Conservation (phyloP, 2,113 vertebrate genomes). For the Odocoileus hemionus region DNA sequence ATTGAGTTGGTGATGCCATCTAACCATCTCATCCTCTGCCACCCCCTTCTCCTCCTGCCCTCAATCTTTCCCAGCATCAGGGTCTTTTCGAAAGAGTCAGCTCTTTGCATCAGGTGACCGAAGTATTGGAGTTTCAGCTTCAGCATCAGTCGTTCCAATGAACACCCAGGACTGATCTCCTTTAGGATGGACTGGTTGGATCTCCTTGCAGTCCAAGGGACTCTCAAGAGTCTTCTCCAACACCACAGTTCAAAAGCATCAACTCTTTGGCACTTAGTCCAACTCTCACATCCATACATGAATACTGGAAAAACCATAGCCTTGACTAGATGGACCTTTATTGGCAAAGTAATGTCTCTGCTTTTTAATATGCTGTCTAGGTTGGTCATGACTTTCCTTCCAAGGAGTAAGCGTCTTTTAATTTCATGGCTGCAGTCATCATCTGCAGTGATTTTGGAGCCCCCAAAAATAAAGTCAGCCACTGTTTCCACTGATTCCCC, state of each 20-base stretch:
- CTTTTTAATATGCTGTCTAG: background rate
- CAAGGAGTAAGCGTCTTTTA: background rate
- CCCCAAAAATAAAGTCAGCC: background rate
- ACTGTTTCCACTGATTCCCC: background rate
- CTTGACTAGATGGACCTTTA: background rate
- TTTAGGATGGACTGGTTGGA: background rate
- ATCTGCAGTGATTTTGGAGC: background rate
- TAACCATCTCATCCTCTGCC: background rate
- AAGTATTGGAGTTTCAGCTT: background rate
- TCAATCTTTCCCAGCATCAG: background rate
- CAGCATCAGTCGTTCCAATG: background rate
- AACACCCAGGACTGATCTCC: background rate
- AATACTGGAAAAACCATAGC: background rate
- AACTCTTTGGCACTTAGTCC: fast-evolving
- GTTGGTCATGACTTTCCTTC: background rate
- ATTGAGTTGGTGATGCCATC: background rate
- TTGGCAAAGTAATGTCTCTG: background rate
- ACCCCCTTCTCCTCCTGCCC: background rate
- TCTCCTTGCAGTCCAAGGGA: background rate
- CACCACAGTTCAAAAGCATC: background rate
- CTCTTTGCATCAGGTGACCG: background rate
- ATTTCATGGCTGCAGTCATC: background rate
- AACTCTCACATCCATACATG: background rate
- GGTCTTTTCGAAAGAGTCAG: background rate
- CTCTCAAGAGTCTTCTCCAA: background rate